A percentile compares a stretch with the other conserved stretches of the same genome.
These are phyloP conservation scores for Creontiades dilutus DNA, from an alignment of 2,888 invertebrate species.

Conservation along the genomic window DNA sequence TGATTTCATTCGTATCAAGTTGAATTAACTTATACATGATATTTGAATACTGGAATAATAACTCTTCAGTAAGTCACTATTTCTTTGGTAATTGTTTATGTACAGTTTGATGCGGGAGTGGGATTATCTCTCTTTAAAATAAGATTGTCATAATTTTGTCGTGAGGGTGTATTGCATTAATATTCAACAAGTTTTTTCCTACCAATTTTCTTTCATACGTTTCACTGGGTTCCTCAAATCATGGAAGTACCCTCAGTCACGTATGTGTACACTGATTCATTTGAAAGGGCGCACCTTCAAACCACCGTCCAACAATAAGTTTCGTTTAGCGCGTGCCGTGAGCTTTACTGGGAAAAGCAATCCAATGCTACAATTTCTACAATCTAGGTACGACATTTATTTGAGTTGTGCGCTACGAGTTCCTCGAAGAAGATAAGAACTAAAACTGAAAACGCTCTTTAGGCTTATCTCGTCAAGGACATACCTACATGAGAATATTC, in stretches of 20 bases:
- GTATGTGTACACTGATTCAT: conserved; percentile 30
- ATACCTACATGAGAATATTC: background rate
- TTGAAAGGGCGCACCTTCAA: background rate
- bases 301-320: background rate
- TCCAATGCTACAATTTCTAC: background rate
- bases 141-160: conserved; percentile 64
- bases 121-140: conserved; percentile 35
- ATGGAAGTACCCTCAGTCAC: background rate
- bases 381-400: background rate
- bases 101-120: conserved; percentile 48
- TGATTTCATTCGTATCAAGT: conserved; percentile 54
- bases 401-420: background rate
- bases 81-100: conserved; percentile 45
- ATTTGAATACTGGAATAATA: conserved; percentile 40
- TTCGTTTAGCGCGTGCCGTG: background rate
- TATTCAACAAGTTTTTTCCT: conserved; percentile 2
- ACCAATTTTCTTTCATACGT: background rate
- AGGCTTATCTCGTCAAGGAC: background rate
- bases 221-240: conserved; percentile 11
- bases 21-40: conserved; percentile 40
- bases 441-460: conserved; percentile 34
- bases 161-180: conserved; percentile 30
- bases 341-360: background rate
- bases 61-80: conserved; percentile 15
- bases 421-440: conserved; percentile 29